Conservation (phyloP, 2,888 invertebrate genomes). For the Ecliptopera silaceata region DNA sequence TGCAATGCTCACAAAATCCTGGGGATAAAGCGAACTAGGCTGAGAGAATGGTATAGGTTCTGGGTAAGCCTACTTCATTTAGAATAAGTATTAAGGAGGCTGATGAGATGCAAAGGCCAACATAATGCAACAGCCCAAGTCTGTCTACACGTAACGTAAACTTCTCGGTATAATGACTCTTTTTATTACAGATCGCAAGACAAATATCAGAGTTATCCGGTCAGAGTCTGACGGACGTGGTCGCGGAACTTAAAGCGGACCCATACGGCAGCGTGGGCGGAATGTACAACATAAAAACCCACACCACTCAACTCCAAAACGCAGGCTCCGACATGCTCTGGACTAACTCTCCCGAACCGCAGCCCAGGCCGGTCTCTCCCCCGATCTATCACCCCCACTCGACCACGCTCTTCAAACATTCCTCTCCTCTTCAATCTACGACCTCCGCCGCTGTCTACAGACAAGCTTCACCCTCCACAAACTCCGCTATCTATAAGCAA, state of each 20-base stretch:
- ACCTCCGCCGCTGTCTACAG: conserved; percentile 2
- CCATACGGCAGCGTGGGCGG: conserved; percentile 84
- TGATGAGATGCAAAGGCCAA: too few species aligned
- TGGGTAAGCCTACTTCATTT: too few species aligned
- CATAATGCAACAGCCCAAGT: too few species aligned
- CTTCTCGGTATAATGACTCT: not conserved
- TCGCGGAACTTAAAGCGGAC: conserved; percentile 76
- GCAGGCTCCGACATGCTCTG: conserved; percentile 43
- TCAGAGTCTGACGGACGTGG: conserved; percentile 67
- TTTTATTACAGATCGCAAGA: conserved; percentile 60
- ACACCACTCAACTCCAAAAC: conserved; percentile 56
- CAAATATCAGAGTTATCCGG: conserved; percentile 78
- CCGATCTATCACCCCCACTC: conserved; percentile 23
- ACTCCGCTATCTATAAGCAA: conserved; percentile 6
- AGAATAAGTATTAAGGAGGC: too few species aligned
- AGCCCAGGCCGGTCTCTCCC: conserved; percentile 51
- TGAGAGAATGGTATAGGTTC: too few species aligned
- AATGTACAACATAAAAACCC: conserved; percentile 84
- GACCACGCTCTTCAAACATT: conserved; percentile 14
- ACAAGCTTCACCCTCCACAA: conserved; percentile 6
- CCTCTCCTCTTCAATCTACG: not conserved
- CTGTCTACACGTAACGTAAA: too few species aligned
- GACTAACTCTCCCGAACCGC: conserved; percentile 52
- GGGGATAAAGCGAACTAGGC: too few species aligned
- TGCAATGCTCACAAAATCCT: too few species aligned